These are phyloP conservation scores for Metallyticus violacea DNA, from an alignment of 2,888 invertebrate species.

Conservation along the genomic window DNA sequence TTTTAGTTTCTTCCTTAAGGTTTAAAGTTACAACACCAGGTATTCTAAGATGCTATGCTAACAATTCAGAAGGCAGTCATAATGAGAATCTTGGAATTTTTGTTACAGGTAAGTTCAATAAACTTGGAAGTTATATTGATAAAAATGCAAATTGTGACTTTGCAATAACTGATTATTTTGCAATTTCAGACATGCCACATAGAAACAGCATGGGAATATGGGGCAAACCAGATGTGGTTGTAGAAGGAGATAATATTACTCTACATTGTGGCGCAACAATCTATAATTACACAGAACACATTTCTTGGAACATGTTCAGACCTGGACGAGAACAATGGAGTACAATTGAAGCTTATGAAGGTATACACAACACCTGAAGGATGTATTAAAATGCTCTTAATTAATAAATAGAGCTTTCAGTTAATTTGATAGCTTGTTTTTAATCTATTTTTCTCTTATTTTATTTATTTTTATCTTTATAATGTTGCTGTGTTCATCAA, in stretches of 20 bases:
- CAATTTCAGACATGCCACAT: slow-evolving; percentile 46
- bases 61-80: slow-evolving; percentile 43
- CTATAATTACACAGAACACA: slow-evolving; percentile 49
- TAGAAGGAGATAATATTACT: slow-evolving; percentile 50
- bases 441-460: not conserved
- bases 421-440: too few species aligned
- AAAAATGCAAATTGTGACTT: not conserved
- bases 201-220: slow-evolving; percentile 49
- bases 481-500: too few species aligned
- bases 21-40: slow-evolving; percentile 39
- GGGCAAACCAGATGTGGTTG: slow-evolving; percentile 34
- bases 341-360: not conserved
- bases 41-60: slow-evolving; percentile 43
- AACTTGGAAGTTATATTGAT: not conserved
- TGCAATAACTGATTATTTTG: not conserved
- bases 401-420: too few species aligned
- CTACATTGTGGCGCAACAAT: slow-evolving; percentile 59
- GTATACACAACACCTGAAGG: not conserved
- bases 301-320: not conserved
- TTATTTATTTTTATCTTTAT: not conserved
- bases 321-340: not conserved
- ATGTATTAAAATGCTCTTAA: too few species aligned
- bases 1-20: not conserved
- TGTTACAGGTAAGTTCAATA: slow-evolving; percentile 42
- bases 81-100: slow-evolving; percentile 39